Percentiles rank a stretch among this genome's conserved stretches.
phyloP scores from a whole-genome alignment of 2,113 vertebrate species.

The Cisticola juncidis region DNA sequence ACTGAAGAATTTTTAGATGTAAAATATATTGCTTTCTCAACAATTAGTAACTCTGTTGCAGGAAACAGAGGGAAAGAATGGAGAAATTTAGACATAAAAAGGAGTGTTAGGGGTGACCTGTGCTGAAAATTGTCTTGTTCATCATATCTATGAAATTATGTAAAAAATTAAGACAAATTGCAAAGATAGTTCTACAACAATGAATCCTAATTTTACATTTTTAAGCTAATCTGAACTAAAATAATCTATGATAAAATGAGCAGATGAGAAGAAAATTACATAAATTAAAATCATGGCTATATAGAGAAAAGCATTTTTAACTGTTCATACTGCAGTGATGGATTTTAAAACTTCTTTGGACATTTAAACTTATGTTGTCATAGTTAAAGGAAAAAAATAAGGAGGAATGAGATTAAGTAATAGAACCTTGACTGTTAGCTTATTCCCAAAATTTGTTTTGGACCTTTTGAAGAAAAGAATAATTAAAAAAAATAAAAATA shows the following conservation, averaged over 20 bases:
- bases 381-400: background rate
- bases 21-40: background rate
- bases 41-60: background rate
- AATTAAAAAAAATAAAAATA: fast-evolving
- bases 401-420: background rate
- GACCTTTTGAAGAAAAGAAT: background rate
- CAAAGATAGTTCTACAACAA: background rate
- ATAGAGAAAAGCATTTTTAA: background rate
- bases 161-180: background rate
- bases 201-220: background rate
- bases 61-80: background rate
- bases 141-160: background rate
- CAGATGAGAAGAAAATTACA: background rate
- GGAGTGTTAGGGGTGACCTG: background rate
- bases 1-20: background rate
- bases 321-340: background rate
- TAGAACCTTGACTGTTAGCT: background rate
- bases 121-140: background rate
- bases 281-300: background rate
- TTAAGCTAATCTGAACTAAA: background rate
- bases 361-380: background rate
- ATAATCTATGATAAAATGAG: background rate
- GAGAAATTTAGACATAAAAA: background rate
- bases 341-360: background rate
- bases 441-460: background rate